phyloP scores from a whole-genome alignment of 2,888 invertebrate species.

The Mythimna pallens region DNA sequence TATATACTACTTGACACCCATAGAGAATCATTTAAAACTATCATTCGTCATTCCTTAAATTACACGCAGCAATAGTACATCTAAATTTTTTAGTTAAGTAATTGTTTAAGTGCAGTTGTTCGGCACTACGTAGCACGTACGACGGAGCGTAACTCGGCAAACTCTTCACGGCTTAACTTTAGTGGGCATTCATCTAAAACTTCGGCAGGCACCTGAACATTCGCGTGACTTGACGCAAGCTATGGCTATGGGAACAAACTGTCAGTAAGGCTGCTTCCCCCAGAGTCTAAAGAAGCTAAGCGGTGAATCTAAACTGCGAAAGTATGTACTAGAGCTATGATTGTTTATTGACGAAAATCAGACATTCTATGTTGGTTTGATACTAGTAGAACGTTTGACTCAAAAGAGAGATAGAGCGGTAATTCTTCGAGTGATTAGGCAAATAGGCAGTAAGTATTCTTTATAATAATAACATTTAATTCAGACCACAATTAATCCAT shows the following conservation, averaged over 20 bases:
- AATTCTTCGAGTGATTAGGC: no score
- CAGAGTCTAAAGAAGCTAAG: background rate
- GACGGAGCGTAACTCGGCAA: slow-evolving; percentile 74
- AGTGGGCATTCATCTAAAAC: slow-evolving; percentile 85
- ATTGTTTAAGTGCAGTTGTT: slow-evolving; percentile 74
- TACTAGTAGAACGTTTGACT: no score
- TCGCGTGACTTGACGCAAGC: slow-evolving; percentile 72
- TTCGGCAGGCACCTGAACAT: slow-evolving; percentile 80
- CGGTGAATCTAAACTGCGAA: background rate
- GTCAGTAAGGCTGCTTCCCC: slow-evolving; percentile 29
- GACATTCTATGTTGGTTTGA: no score
- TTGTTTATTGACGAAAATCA: no score
- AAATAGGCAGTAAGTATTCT: no score
- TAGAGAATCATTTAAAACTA: background rate
- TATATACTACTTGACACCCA: background rate
- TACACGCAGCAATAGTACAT: background rate
- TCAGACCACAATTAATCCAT: no score
- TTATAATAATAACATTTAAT: no score
- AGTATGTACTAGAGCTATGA: background rate
- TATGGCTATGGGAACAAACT: slow-evolving; percentile 58
- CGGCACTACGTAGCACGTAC: slow-evolving; percentile 68
- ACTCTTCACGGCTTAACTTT: slow-evolving; percentile 80
- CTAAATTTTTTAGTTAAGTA: slow-evolving; percentile 35
- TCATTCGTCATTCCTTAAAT: background rate
- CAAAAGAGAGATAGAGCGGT: no score